Percentiles rank a stretch among this genome's conserved stretches.
These are phyloP conservation scores for Chaenodraco wilsoni DNA, from an alignment of 2,797 vertebrate species.

Conservation along the genomic window DNA sequence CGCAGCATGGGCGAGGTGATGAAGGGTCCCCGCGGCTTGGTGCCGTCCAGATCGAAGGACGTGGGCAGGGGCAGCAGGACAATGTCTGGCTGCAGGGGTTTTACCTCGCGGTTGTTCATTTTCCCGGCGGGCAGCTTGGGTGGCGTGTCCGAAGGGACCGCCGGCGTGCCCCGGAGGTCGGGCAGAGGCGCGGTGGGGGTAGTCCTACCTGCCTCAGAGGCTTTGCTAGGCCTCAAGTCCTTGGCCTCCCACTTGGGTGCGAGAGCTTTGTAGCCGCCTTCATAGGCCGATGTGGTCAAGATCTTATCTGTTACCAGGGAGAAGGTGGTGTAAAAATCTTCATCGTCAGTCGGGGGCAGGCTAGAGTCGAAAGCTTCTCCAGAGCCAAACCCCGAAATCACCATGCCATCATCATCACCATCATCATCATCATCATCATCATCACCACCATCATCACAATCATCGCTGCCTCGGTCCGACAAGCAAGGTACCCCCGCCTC, in stretches of 20 bases:
- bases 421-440: conserved; percentile 95
- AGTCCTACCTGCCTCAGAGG: conserved; percentile 98
- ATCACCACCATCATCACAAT: conserved; percentile 99
- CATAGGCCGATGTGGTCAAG: conserved; percentile 99
- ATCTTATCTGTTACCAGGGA: conserved; percentile 99
- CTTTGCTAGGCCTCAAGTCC: conserved; percentile 99
- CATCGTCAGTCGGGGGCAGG: conserved; percentile 99
- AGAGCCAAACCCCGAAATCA: conserved; percentile 99
- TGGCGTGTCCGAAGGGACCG: conserved; percentile 91
- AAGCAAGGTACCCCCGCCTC: conserved; percentile 99
- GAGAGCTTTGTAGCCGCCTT: conserved; percentile 99
- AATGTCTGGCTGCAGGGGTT: conserved; percentile 98
- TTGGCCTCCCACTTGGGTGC: conserved; percentile 99
- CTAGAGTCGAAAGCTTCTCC: conserved; percentile 99
- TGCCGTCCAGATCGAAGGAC: conserved; percentile 97
- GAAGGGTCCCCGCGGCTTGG: conserved; percentile 97
- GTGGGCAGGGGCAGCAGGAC: conserved; percentile 98
- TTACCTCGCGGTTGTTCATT: conserved; percentile 99
- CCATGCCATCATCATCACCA: conserved; percentile 88
- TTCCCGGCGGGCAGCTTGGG: conserved; percentile 99
- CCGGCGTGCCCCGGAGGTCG: conserved; percentile 91
- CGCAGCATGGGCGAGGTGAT: conserved; percentile 99
- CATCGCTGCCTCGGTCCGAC: conserved; percentile 99
- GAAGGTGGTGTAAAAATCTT: conserved; percentile 99
- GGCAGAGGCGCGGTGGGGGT: conserved; percentile 93